Conservation (phyloP, 2,113 vertebrate species). For the Empidonax traillii region DNA sequence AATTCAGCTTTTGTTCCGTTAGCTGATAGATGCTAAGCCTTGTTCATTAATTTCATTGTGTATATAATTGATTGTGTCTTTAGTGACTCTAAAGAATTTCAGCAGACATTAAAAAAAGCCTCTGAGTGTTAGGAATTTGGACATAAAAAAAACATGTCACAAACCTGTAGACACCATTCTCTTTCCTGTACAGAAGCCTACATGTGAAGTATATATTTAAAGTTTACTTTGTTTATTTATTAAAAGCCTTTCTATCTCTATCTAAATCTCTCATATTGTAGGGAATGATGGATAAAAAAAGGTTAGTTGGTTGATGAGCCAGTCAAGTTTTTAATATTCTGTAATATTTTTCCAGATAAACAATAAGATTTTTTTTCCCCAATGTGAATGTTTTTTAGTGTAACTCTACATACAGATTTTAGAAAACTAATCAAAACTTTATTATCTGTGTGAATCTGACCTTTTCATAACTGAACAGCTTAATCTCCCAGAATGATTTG, state of each 20-base stretch:
- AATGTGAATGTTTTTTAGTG: neutral
- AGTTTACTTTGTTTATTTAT: neutral
- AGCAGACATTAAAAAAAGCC: neutral
- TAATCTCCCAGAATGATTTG: slow-evolving; percentile 4
- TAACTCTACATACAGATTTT: neutral
- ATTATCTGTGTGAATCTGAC: neutral
- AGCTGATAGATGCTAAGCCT: neutral
- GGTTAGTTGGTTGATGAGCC: neutral
- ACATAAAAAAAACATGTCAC: neutral
- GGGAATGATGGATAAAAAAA: neutral
- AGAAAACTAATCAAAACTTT: slow-evolving; percentile 13
- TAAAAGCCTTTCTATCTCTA: neutral
- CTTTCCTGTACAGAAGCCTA: neutral
- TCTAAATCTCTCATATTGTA: neutral
- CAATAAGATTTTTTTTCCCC: neutral
- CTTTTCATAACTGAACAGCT: neutral
- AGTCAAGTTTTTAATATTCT: neutral
- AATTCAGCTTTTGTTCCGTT: neutral
- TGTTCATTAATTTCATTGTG: neutral
- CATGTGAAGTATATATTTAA: neutral
- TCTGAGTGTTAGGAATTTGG: neutral
- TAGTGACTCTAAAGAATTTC: neutral
- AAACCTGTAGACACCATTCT: neutral
- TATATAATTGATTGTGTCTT: neutral
- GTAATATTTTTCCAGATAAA: neutral